Evolutionary conservation across 2,113 vertebrate species (phyloP).

Genomic region (Spizaetus ornatus): DNA sequence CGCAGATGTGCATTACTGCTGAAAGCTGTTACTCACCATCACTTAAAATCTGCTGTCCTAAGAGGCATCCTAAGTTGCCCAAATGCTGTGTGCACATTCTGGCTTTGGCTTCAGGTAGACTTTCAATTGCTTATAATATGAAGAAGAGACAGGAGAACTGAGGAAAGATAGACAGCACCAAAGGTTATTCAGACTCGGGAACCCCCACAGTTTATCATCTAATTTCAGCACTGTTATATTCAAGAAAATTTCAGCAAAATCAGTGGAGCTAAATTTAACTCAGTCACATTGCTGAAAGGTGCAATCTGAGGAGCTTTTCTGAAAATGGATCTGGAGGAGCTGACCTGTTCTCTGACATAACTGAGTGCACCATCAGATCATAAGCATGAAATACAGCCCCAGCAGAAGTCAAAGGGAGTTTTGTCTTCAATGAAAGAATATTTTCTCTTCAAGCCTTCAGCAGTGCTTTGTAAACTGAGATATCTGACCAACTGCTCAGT

Average conservation of each 20-base stretch:
- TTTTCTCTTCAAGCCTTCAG: neutral
- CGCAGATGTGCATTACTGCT: fast-evolving
- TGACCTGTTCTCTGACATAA: neutral
- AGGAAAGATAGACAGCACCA: neutral
- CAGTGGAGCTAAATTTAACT: neutral
- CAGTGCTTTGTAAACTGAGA: neutral
- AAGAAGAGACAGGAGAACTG: neutral
- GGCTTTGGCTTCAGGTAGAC: neutral
- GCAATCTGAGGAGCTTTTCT: neutral
- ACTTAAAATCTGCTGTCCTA: neutral
- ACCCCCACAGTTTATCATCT: neutral
- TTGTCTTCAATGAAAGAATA: neutral
- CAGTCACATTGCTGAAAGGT: neutral
- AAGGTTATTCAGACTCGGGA: neutral
- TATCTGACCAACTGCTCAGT: neutral
- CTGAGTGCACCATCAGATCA: neutral
- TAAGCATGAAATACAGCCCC: neutral
- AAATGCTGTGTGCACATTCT: neutral
- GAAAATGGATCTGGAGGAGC: neutral
- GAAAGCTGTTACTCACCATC: neutral
- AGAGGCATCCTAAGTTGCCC: neutral
- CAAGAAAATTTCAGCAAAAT: neutral
- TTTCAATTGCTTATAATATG: neutral
- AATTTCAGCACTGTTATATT: neutral
- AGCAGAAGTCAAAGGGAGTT: neutral